Percentiles rank a stretch among this genome's conserved stretches.
Evolutionary conservation across 2,797 vertebrate species (phyloP).

Genomic region (Heliangelus exortis): DNA sequence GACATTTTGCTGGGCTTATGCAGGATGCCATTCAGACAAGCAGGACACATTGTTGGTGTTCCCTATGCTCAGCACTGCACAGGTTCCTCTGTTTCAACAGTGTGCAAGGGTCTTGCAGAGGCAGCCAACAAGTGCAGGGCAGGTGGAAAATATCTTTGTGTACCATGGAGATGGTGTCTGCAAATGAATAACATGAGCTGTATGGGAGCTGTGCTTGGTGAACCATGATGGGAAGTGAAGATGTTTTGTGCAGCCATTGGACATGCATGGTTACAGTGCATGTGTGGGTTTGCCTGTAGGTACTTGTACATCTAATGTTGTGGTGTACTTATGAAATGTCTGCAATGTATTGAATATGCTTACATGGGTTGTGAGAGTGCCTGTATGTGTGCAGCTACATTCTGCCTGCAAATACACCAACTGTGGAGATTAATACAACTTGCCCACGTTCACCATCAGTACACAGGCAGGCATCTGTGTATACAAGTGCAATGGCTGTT

Average conservation of each 20-base stretch:
- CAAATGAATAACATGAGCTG: neutral
- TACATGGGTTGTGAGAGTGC: neutral
- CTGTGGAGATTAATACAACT: neutral
- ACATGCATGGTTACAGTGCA: neutral
- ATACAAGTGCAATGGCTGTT: neutral
- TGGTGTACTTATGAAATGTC: neutral
- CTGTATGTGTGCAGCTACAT: neutral
- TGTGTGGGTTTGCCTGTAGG: neutral
- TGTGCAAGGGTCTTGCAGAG: neutral
- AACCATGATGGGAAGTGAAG: neutral
- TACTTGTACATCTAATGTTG: neutral
- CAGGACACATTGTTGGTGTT: rapidly evolving
- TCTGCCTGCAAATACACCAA: neutral
- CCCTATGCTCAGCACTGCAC: neutral
- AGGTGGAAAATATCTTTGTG: neutral
- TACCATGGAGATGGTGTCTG: neutral
- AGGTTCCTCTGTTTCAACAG: rapidly evolving
- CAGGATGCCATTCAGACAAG: neutral
- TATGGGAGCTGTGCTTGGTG: neutral
- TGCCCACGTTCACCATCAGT: neutral
- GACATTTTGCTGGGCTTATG: neutral
- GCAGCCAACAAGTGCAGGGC: neutral
- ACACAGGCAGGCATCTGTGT: neutral
- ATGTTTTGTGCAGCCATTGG: neutral
- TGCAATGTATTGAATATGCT: neutral